Percentiles rank a stretch among this genome's conserved stretches.
Conservation (phyloP, 2,888 invertebrate species). For the Aleiodes leptofemur region DNA sequence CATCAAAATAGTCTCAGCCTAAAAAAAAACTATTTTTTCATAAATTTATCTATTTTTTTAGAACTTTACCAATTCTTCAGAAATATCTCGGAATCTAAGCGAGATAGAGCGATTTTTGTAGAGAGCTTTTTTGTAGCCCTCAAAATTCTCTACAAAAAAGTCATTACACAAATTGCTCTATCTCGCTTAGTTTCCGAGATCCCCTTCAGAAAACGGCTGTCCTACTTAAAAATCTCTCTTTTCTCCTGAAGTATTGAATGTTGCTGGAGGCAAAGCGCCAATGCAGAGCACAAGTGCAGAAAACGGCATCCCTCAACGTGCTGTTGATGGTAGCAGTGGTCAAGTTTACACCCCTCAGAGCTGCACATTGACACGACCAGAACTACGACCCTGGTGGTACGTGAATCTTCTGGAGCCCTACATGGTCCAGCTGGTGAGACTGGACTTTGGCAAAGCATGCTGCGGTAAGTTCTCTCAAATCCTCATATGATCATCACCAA, state of each 20-base stretch:
- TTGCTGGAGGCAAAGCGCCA: conserved; percentile 95
- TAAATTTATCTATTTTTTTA: too few species aligned
- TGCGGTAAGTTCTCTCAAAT: conserved; percentile 83
- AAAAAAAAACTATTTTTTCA: too few species aligned
- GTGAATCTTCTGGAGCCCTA: conserved; percentile 95
- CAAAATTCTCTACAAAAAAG: too few species aligned
- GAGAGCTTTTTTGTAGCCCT: too few species aligned
- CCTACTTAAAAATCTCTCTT: not conserved
- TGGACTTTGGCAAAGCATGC: conserved; percentile 94
- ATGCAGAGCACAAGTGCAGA: conserved; percentile 93
- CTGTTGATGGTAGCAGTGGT: conserved; percentile 93
- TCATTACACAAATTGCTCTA: too few species aligned
- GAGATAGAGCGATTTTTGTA: too few species aligned
- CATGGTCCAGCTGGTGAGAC: conserved; percentile 93
- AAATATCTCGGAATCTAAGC: too few species aligned
- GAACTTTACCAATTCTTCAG: too few species aligned
- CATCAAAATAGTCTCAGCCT: too few species aligned
- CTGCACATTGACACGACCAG: conserved; percentile 90
- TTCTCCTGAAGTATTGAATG: conserved; percentile 85
- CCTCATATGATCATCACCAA: not conserved
- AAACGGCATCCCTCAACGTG: conserved; percentile 91
- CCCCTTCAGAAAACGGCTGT: too few species aligned
- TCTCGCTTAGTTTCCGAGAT: too few species aligned
- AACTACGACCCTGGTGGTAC: conserved; percentile 96
- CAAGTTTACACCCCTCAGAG: conserved; percentile 88